Evolutionary conservation across 2,113 vertebrate genomes (phyloP), one percentile per base, ranked within the genome.

Genomic region (Lasiurus borealis): DNA sequence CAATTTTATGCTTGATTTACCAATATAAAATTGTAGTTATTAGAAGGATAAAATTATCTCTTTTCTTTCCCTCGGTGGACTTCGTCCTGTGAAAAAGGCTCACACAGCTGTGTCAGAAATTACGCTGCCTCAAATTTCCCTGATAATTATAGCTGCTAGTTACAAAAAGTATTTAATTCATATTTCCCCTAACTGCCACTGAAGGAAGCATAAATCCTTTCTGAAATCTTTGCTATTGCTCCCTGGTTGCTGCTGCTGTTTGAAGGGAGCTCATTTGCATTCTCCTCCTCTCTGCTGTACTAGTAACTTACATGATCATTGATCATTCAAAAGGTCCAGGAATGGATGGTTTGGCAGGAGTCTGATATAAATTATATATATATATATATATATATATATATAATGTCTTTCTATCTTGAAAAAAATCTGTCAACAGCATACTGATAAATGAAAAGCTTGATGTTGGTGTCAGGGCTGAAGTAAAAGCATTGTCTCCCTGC

Each of bases 1-100:
- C 97, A 98, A 97, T 98, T 98, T 98, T 98, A 98, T 98, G 98
- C 98, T 98, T 98, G 98, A 98, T 98, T 98, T 98, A 97, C 97
- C 97, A 97, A 98, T 98, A 97, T 94, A 97, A 97, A 98, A 97
- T 96, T 97, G 77, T 96, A 96, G 97, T 97, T 97, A 98, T 92
- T 96, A 89, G 89, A 98, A 98, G 97, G 93, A 96, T 96, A 97
- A 98, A 98, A 98, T 97, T 96, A 97, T 96, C 97, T 97, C 14
- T 96, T 97, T 97, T 98, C 84, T 98, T 93, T 77, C 85, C 96
- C 97, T 98, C 96, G n/a, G 64, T 96, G 96, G 98, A 97, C 97
- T 92, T 64, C 92, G 92, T 93, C 91, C 91, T 91, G 95, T 96
- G 97, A 97, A 98, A 98, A 98, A 0, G 92, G 96, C 97, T 98